A percentile compares a stretch with the other conserved stretches of the same genome.
Conservation (phyloP, 2,113 vertebrate genomes). For the Rhodinocichla rosea region DNA sequence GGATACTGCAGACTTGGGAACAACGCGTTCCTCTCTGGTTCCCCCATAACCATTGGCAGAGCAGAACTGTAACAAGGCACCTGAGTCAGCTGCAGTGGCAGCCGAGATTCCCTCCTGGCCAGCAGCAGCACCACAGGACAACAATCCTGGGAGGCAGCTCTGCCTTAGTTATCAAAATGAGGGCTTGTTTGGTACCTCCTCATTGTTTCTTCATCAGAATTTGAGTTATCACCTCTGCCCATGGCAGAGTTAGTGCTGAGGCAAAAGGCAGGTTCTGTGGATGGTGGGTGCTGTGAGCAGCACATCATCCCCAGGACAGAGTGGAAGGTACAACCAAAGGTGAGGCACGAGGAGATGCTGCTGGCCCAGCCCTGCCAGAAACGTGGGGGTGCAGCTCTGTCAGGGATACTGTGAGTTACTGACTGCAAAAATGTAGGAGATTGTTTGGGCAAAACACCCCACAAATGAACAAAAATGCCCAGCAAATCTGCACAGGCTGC, state of each 20-base stretch:
- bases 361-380: neutral
- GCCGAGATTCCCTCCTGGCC: neutral
- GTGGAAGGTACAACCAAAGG: neutral
- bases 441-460: neutral
- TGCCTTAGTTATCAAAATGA: neutral
- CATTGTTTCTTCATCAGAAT: neutral
- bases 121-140: neutral
- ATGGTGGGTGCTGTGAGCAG: neutral
- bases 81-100: neutral
- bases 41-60: neutral
- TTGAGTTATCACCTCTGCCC: neutral
- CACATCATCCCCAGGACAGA: neutral
- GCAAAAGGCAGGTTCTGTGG: neutral
- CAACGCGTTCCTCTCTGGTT: neutral
- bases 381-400: accelerated
- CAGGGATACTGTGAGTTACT: neutral
- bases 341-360: neutral
- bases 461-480: neutral
- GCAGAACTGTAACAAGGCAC: neutral
- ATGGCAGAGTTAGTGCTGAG: accelerated
- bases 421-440: accelerated
- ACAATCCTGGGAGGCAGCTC: neutral
- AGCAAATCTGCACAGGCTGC: accelerated
- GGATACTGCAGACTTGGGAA: neutral
- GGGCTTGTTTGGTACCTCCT: neutral